These are phyloP conservation scores for Calameuta pallipes DNA, from an alignment of 2,888 invertebrate genomes.

Conservation along the genomic window DNA sequence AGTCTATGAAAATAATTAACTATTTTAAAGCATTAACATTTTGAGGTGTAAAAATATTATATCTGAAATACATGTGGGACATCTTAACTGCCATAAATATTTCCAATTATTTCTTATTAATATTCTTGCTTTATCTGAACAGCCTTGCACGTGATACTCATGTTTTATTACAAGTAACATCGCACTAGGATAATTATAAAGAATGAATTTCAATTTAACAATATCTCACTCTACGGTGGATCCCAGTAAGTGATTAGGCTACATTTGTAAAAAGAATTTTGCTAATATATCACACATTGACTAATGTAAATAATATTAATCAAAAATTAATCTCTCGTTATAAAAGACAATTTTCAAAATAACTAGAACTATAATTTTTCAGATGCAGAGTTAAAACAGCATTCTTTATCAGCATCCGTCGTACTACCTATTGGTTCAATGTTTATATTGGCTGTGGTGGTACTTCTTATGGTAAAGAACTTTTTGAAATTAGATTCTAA, in stretches of 20 bases:
- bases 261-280: no score
- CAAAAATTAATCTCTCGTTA: not conserved
- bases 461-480: conserved; percentile 53
- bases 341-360: not conserved
- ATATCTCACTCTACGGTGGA: not conserved
- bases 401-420: conserved; percentile 51
- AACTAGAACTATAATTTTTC: conserved; percentile 11
- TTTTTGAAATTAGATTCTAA: conserved; percentile 4
- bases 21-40: not conserved
- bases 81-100: not conserved
- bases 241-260: no score
- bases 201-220: not conserved
- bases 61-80: not conserved
- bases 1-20: not conserved
- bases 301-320: not conserved
- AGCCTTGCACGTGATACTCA: not conserved
- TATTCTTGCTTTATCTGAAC: not conserved
- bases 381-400: conserved; percentile 48
- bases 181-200: not conserved
- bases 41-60: not conserved
- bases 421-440: conserved; percentile 52
- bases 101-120: not conserved
- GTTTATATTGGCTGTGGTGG: conserved; percentile 47
- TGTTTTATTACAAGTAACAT: not conserved
- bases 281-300: no score